Evolutionary conservation across 2,888 invertebrate genomes (phyloP), one percentile per base, ranked within the genome.

Genomic region (Papilio elwesi): DNA sequence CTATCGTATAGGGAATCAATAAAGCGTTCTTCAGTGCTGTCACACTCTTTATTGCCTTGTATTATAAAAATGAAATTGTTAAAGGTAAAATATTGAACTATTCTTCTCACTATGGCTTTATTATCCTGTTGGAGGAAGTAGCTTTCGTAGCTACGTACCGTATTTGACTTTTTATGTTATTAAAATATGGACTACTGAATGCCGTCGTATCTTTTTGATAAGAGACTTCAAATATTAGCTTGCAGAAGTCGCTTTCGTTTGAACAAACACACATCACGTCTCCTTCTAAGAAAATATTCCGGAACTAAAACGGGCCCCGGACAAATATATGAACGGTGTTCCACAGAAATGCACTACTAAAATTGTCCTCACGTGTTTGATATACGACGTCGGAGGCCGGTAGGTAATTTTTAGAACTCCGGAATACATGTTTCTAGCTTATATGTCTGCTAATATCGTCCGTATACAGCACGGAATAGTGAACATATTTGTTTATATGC

Each of bases 361-460:
- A 77, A 74, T 76, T 76, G 78, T 79, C 77, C 73, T 64, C 77
- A 73, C 75, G 73, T 73, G 74, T 78, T 74, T 75, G 70, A 74
- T 75, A 78, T 77, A 71, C 69, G 66, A 66, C 68, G 65, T 65
- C 59, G 48, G 57, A 70, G 67, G 65, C 68, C 38, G 68, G 64
- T 71, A 26, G 69, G 71, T 69, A 69, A 69, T 71, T 69, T 70
- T 69, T 67, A 67, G 73, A 73, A 66, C 52, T 63, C 15, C 63
- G 16, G 52, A 64, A 26, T 15, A 64, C 49, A 38, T 55, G 7
- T 38, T 9, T 38, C 26, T n/a, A 26, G 15, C 12, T 12, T n/a
- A 48, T 16, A 49, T 0, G 62, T 64, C 55, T 13, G 52, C 64
- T 51, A 73, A 68, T 49, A 26, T 73, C 55, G 49, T 15, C 53